These are phyloP conservation scores for Doryteuthis pealeii DNA, from an alignment of 1,140 invertebrate genomes.

Conservation along the genomic window DNA sequence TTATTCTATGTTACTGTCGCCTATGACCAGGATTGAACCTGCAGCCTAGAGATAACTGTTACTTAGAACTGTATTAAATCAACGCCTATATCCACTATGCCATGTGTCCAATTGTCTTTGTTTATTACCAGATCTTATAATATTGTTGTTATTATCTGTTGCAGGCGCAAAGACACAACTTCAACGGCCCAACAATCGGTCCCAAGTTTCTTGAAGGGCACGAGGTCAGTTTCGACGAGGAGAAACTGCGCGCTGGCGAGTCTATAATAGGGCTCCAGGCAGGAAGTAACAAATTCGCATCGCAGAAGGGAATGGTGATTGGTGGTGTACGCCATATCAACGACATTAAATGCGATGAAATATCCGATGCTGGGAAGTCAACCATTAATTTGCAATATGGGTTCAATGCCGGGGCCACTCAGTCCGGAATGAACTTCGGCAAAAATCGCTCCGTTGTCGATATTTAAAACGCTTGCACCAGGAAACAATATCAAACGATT, in stretches of 20 bases:
- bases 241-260: constrained; percentile 84
- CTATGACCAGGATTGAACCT: no score
- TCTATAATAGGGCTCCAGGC: constrained; percentile 87
- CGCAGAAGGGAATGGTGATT: constrained; percentile 69
- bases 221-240: constrained; percentile 74
- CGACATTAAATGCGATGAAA: constrained; percentile 41
- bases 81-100: no score
- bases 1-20: no score
- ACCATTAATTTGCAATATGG: constrained; percentile 75
- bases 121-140: no score
- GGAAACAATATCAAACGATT: constrained; percentile 60
- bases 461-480: constrained; percentile 36
- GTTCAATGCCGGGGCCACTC: constrained; percentile 73
- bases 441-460: constrained; percentile 25
- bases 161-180: constrained; percentile 27
- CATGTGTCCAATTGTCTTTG: no score
- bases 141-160: background rate
- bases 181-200: constrained; percentile 21
- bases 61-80: no score
- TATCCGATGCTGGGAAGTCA: constrained; percentile 71
- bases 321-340: constrained; percentile 38
- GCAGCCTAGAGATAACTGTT: no score
- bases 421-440: constrained; percentile 44
- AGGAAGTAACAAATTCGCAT: constrained; percentile 79
- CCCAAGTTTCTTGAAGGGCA: constrained; percentile 75